Evolutionary conservation across 2,113 vertebrate species (phyloP).

Genomic region (Cettia cetti): DNA sequence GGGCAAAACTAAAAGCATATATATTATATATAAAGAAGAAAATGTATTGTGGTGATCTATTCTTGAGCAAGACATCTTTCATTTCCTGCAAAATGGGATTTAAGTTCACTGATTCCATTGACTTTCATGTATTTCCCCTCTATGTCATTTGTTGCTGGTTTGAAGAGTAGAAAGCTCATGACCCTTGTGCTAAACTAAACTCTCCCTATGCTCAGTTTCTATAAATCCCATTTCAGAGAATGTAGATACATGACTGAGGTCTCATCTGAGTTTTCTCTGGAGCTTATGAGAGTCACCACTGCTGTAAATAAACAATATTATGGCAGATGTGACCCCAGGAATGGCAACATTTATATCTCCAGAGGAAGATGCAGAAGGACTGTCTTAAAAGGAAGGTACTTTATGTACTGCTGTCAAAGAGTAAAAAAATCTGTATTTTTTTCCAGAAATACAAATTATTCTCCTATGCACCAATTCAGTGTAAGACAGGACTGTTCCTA

Average conservation of each 20-base stretch:
- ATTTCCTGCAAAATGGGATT: neutral
- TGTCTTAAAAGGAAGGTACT: neutral
- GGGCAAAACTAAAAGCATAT: neutral
- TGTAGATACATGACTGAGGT: neutral
- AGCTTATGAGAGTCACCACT: neutral
- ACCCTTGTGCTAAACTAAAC: neutral
- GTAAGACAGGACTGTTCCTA: neutral
- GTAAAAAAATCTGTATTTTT: neutral
- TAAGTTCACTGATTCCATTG: neutral
- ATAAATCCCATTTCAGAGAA: neutral
- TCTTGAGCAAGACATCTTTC: neutral
- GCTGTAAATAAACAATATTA: neutral
- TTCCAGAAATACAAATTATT: neutral
- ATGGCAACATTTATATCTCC: neutral
- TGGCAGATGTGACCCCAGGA: neutral
- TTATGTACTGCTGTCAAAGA: neutral
- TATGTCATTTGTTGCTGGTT: neutral
- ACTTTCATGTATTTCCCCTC: neutral
- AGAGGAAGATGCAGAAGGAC: neutral
- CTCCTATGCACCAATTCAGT: neutral
- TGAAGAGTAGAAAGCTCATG: neutral
- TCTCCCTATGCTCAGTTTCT: neutral
- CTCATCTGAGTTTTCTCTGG: neutral
- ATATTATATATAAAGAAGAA: neutral
- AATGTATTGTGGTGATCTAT: neutral